Evolutionary conservation across 2,797 vertebrate genomes (phyloP).

Genomic region (Coendou prehensilis): DNA sequence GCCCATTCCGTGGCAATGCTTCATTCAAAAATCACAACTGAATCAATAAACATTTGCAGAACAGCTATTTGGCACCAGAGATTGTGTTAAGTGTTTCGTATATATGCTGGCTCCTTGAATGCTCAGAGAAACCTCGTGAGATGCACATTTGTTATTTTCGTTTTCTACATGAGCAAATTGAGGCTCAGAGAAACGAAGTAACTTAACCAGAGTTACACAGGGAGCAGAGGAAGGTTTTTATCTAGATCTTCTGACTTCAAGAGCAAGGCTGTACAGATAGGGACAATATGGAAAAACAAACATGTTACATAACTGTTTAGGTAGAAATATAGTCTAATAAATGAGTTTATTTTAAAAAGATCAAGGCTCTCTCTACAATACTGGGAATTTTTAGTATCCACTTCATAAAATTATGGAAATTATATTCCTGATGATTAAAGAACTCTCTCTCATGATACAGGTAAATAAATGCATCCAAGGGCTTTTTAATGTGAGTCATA

Average conservation of each 20-base stretch:
- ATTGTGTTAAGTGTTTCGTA: neutral
- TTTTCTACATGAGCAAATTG: neutral
- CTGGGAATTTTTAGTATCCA: neutral
- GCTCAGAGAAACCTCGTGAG: neutral
- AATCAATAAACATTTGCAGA: neutral
- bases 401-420: neutral
- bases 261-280: neutral
- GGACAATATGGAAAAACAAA: neutral
- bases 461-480: neutral
- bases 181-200: constrained; percentile 9
- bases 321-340: neutral
- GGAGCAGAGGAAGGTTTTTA: neutral
- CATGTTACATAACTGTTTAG: neutral
- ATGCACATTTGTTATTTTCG: neutral
- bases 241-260: neutral
- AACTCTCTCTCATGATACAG: neutral
- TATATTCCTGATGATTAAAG: neutral
- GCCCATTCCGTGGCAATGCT: neutral
- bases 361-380: neutral
- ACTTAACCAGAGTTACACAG: neutral
- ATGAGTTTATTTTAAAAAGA: neutral
- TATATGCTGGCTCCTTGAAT: neutral
- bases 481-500: neutral
- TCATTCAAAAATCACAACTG: neutral
- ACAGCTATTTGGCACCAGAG: neutral